Percentiles rank a stretch among this genome's conserved stretches.
Evolutionary conservation across 2,113 vertebrate genomes (phyloP).

Genomic region (Ramphastos sulfuratus): DNA sequence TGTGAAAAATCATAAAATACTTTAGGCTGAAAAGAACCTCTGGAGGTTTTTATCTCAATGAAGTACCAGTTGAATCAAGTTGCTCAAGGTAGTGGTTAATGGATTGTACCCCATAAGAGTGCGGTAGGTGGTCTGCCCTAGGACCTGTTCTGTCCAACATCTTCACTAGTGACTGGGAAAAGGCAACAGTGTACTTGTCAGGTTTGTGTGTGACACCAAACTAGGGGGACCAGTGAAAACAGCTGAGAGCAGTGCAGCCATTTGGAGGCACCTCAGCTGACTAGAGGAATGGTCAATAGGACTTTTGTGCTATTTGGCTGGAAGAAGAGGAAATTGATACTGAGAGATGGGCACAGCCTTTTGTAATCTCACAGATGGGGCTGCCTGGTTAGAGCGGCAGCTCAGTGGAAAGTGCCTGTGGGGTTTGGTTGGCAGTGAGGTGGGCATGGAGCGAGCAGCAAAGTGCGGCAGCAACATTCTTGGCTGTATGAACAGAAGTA

Average conservation of each 20-base stretch:
- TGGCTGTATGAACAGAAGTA: rapidly evolving
- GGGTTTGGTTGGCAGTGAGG: background rate
- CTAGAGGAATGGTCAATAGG: background rate
- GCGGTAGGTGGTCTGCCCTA: background rate
- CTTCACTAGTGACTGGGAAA: background rate
- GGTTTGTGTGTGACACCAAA: background rate
- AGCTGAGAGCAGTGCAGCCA: background rate
- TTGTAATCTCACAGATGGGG: background rate
- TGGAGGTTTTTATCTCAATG: background rate
- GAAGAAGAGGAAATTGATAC: background rate
- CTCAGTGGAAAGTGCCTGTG: background rate
- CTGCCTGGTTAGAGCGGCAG: background rate
- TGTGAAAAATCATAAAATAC: background rate
- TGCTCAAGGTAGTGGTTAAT: background rate
- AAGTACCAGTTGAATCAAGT: background rate
- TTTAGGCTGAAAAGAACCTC: background rate
- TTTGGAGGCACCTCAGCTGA: background rate
- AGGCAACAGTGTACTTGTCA: background rate
- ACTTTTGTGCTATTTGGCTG: background rate
- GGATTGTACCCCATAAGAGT: background rate
- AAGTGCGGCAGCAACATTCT: background rate
- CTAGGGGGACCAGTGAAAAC: too few relatives aligned
- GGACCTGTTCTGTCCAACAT: background rate
- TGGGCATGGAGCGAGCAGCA: background rate
- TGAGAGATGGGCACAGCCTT: background rate